A percentile compares a stretch with the other conserved stretches of the same genome.
These are phyloP conservation scores for Cosmorhoe ocellata DNA, from an alignment of 2,888 invertebrate genomes.

Conservation along the genomic window DNA sequence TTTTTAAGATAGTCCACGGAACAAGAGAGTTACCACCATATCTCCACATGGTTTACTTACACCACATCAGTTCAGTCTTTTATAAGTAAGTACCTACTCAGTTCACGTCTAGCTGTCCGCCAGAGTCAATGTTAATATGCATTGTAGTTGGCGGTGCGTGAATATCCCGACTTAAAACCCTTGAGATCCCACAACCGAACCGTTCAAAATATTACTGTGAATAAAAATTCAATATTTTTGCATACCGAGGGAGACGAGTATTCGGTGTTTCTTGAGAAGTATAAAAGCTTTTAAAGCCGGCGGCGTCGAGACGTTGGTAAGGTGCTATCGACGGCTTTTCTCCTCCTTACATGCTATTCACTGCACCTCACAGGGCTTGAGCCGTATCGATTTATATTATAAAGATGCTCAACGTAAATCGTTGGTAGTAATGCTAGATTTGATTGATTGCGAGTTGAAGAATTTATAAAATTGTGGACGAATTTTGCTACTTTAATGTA, in stretches of 20 bases:
- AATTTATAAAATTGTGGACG: no score
- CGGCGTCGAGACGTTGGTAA: conserved; percentile 62
- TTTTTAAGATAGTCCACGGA: no score
- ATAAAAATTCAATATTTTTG: conserved; percentile 79
- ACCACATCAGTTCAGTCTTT: no score
- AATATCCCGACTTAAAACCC: conserved; percentile 68
- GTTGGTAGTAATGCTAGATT: no score
- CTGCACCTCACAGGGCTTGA: conserved; percentile 52
- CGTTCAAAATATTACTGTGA: conserved; percentile 65
- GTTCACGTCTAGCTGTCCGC: conserved; percentile 1
- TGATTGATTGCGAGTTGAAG: no score
- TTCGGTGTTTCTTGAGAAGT: conserved; percentile 74
- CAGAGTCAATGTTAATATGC: conserved; percentile 49
- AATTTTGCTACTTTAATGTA: no score
- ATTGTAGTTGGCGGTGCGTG: conserved; percentile 61
- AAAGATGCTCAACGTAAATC: conserved; percentile 8
- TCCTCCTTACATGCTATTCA: conserved; percentile 42
- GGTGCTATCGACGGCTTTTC: conserved; percentile 63
- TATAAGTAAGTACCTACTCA: background rate
- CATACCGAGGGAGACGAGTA: conserved; percentile 63
- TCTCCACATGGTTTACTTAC: no score
- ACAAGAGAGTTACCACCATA: no score
- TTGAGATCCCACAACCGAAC: conserved; percentile 52
- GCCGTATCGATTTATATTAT: conserved; percentile 65
- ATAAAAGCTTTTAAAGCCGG: conserved; percentile 79